Base-by-base conservation (phyloP, 1,140 invertebrate species). In the Cyclina sinensis region DNA sequence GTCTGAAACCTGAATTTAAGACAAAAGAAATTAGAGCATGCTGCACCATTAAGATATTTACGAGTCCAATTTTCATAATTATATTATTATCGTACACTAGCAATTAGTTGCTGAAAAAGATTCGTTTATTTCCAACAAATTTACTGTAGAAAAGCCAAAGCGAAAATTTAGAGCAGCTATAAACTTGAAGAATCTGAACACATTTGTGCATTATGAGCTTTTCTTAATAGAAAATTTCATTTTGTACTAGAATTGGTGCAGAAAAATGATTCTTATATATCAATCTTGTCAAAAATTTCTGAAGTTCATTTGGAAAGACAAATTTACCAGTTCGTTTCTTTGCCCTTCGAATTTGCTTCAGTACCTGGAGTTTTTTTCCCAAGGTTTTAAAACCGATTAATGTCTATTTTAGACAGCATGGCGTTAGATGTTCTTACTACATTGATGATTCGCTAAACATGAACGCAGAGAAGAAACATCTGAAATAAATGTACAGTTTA, bases 191-290 rank as follows among this genome's bases (percentile, higher is more conserved):
- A 76, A 62, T 27, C 89, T 86, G 24, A 91, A 91, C 78, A 48
- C 62, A 37, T 89, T 88, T 86, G 86, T 91, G 7, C 27, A 73
- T 35, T 89, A 91, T 81, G 54, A 83, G 43, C 84, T 90, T 73
- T 91, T 91, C 43, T 88, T 90, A 82, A 73, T 70, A 59, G 90
- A 91, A 54, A 89, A 0, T 84, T 91, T 35, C 54, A 51, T n/a
- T 85, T 74, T 79, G 85, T 79, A n/a, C 24, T 89, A 0, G 46
- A 59, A 1, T 21, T 85, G 7, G 81, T 91, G 21, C 51, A 79
- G 37, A 65, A 24, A 48, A 65, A 81, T 68, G 59, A 70, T 70
- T 12, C 65, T 27, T 70, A 70, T 70, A 4, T 27, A 70, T 21
- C n/a, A 4, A 35, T 70, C 65, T 3, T 70, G 65, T 70, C 65